Conservation (phyloP, 1,140 invertebrate genomes). For the Coptotermes formosanus region DNA sequence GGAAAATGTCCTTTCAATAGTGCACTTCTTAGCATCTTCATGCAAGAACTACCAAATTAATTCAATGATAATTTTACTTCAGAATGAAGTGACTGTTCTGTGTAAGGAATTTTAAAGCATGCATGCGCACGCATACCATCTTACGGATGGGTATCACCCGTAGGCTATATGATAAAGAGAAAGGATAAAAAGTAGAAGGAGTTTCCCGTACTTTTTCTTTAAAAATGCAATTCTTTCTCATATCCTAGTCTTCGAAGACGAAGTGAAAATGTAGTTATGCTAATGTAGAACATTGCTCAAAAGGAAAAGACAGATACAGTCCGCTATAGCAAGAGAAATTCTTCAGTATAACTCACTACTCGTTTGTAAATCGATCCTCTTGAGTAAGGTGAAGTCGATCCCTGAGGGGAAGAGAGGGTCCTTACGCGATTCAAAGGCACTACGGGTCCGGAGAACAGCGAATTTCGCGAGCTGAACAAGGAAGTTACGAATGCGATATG, state of each 20-base stretch:
- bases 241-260: not conserved
- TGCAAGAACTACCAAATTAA: not conserved
- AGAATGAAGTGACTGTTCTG: not conserved
- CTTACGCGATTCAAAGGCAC: not conserved
- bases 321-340: not conserved
- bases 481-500: too few species aligned
- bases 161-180: not conserved
- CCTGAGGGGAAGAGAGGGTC: not conserved
- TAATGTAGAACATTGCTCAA: conserved; percentile 8
- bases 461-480: not conserved
- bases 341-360: conserved; percentile 9
- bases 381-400: not conserved
- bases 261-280: conserved; percentile 13
- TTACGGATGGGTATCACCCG: not conserved
- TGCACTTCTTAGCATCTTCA: not conserved
- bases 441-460: not conserved
- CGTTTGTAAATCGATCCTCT: conserved; percentile 18
- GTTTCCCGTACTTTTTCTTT: not conserved
- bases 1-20: not conserved
- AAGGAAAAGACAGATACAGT: not conserved
- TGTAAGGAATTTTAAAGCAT: not conserved
- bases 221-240: conserved; percentile 7
- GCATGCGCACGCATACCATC: not conserved
- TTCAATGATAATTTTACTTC: not conserved
- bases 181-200: not conserved